Evolutionary conservation across 2,888 invertebrate species (phyloP), one percentile per base, ranked within the genome.

Genomic region (Chironomus tentans): DNA sequence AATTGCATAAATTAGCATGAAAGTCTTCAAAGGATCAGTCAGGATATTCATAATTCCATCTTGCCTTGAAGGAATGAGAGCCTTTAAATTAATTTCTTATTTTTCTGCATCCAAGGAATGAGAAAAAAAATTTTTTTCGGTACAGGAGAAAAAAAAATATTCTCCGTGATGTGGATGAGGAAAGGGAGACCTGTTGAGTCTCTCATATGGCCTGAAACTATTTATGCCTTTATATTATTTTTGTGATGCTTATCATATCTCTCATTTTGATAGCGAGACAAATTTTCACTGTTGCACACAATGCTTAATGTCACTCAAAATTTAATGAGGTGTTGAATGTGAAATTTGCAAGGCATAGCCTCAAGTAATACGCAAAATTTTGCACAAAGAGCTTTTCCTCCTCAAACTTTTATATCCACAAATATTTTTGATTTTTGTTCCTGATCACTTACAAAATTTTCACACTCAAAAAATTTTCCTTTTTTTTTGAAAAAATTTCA

Each of bases 191-290:
- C 65, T 65, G 65, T 65, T 65, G 65, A 65, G 65, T 56, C 24
- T 65, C 65, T 65, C 65, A 65, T 65, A 65, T 65, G 65, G 65
- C 65, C 65, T 24, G 10, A 65, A 65, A 65, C 65, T 65, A 65
- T 65, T 65, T 21, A 24, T 21, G 21, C 65, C 21, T 10, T 18
- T 65, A 21, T 21, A 10, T 38, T 38, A 38, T 38, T 38, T 38
- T 38, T 38, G 4, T 38, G 38, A 38, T 38, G 38, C 38, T 38
- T 38, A 38, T 38, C 38, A 38, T 38, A 38, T 38, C 38, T 7
- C 38, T 38, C 38, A 10, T 38, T 38, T 38, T 38, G 38, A 38
- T 38, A 38, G 38, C 38, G 38, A 10, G 38, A 38, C 38, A 38
- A 38, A 38, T 38, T 38, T 38, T 38, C 38, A 38, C 38, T 38